These are phyloP conservation scores for Drosophila pallidifrons DNA, from an alignment of 1,140 invertebrate genomes.

Conservation along the genomic window DNA sequence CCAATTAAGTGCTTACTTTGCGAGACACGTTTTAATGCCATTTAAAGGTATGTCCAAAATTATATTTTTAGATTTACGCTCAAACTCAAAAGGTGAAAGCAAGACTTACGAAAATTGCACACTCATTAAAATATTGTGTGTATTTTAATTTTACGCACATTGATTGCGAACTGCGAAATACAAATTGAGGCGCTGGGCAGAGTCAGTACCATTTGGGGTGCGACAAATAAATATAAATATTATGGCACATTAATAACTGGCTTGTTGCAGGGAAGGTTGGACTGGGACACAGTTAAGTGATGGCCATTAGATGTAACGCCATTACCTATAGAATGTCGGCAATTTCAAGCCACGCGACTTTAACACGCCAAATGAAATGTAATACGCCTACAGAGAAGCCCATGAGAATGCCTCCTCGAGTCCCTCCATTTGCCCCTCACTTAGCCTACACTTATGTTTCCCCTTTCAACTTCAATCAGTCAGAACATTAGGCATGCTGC, in stretches of 20 bases:
- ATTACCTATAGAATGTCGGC: constrained; percentile 63
- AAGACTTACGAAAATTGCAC: constrained; percentile 8
- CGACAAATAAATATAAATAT: constrained; percentile 50
- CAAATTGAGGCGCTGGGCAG: not conserved
- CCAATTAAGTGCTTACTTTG: not conserved
- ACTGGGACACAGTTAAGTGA: constrained; percentile 21
- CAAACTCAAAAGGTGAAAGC: not conserved
- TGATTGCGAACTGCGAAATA: not conserved
- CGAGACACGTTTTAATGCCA: not conserved
- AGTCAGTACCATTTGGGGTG: not conserved
- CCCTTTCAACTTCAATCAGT: constrained; percentile 35
- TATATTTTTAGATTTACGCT: constrained; percentile 33
- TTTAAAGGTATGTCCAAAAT: constrained; percentile 6
- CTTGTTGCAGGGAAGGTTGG: not conserved
- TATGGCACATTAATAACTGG: constrained; percentile 72
- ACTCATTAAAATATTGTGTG: constrained; percentile 22
- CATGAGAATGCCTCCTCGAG: not conserved
- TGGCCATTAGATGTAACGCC: constrained; percentile 54
- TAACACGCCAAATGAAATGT: constrained; percentile 72
- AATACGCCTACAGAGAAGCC: constrained; percentile 54
- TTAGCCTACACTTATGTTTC: not conserved
- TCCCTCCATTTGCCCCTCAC: not conserved
- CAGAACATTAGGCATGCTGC: constrained; percentile 24
- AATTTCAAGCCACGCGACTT: constrained; percentile 68
- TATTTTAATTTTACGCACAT: constrained; percentile 55